phyloP scores from a whole-genome alignment of 2,888 invertebrate genomes.

The Bimastos eiseni region DNA sequence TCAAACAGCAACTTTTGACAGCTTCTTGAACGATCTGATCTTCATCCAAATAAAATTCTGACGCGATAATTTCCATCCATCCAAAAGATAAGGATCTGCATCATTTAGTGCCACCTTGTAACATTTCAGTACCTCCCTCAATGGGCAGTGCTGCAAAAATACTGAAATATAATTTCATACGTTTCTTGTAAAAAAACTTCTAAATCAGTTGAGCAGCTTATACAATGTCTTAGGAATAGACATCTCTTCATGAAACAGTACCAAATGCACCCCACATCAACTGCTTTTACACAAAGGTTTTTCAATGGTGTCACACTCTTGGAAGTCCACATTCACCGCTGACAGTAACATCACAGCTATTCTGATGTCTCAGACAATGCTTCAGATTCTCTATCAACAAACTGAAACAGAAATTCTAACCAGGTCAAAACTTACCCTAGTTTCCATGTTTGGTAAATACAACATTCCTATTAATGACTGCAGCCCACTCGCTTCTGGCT shows the following conservation, averaged over 20 bases:
- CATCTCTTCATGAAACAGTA: not conserved
- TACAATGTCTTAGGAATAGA: not conserved
- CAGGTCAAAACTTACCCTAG: conserved; percentile 69
- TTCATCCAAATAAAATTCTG: not conserved
- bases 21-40: not conserved
- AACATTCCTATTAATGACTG: conserved; percentile 65
- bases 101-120: no score
- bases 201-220: not conserved
- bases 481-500: conserved; percentile 60
- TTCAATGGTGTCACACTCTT: no score
- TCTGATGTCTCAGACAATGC: not conserved
- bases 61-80: no score
- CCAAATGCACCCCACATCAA: no score
- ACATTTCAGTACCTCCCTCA: no score
- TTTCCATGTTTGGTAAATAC: conserved; percentile 84
- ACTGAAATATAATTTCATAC: not conserved
- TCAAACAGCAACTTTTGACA: no score
- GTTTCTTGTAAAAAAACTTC: not conserved
- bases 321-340: no score
- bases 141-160: no score
- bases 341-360: not conserved
- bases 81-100: no score
- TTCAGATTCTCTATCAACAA: not conserved
- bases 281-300: not conserved
- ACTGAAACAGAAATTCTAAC: not conserved